Percentiles rank a stretch among this genome's conserved stretches.
phyloP scores from a whole-genome alignment of 2,113 vertebrate species.

The Gambusia holbrooki region DNA sequence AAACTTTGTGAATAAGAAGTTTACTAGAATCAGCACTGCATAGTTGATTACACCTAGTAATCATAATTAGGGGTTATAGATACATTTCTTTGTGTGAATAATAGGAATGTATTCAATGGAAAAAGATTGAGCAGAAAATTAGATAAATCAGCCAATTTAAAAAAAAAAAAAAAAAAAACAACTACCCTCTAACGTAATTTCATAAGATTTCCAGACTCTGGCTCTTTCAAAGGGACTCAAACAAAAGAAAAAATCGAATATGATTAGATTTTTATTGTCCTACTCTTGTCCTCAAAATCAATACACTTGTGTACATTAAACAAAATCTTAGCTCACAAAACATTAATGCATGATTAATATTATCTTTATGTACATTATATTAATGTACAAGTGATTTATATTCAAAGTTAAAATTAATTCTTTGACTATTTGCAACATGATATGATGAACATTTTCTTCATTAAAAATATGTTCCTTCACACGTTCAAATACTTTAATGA shows the following conservation, averaged over 20 bases:
- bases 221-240: neutral
- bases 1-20: too few species aligned
- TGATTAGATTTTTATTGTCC: neutral
- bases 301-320: neutral
- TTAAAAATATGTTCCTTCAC: neutral
- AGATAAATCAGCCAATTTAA: too few species aligned
- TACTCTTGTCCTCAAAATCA: neutral
- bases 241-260: neutral
- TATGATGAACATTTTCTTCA: neutral
- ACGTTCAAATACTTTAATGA: constrained; percentile 5
- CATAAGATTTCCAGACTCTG: neutral
- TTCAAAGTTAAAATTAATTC: neutral
- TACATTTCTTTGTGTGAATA: neutral
- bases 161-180: neutral
- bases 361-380: neutral
- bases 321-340: neutral
- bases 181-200: neutral
- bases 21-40: too few species aligned
- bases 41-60: neutral
- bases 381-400: too few species aligned
- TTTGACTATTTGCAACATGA: neutral
- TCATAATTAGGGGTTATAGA: neutral
- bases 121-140: neutral
- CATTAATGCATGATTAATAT: neutral
- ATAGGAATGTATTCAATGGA: neutral